Evolutionary conservation across 1,140 invertebrate species (phyloP).

Genomic region (Berghia stephanieae): DNA sequence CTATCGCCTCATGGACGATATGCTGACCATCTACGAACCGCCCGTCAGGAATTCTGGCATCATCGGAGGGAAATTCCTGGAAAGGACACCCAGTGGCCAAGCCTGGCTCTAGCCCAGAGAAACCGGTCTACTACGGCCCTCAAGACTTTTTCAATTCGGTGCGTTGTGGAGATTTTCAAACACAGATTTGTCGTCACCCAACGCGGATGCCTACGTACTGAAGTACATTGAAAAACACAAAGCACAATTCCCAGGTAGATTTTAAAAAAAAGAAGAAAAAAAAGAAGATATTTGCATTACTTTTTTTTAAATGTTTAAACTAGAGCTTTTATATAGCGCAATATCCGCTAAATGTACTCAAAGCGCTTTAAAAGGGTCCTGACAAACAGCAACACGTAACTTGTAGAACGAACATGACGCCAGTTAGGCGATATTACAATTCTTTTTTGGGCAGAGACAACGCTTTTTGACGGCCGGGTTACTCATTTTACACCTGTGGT

Average conservation of each 20-base stretch:
- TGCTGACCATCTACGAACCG: slow-evolving; percentile 66
- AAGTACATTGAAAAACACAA: slow-evolving; percentile 64
- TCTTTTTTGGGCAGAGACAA: too few species aligned
- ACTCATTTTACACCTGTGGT: too few species aligned
- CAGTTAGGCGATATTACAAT: too few species aligned
- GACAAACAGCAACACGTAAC: too few species aligned
- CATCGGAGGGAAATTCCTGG: slow-evolving; percentile 65
- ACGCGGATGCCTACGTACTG: slow-evolving; percentile 65
- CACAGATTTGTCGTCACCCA: slow-evolving; percentile 63
- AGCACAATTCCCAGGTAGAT: slow-evolving; percentile 60
- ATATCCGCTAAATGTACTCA: too few species aligned
- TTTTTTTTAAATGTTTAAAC: too few species aligned
- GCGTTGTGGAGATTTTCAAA: slow-evolving; percentile 61
- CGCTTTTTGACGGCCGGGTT: too few species aligned
- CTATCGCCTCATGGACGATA: slow-evolving; percentile 65
- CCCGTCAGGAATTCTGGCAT: slow-evolving; percentile 66
- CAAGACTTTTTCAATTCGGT: slow-evolving; percentile 66
- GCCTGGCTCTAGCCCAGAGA: slow-evolving; percentile 55
- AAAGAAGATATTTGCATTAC: too few species aligned
- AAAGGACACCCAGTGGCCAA: slow-evolving; percentile 62
- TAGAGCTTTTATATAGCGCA: too few species aligned
- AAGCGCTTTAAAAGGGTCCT: too few species aligned
- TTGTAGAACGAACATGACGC: too few species aligned
- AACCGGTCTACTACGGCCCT: slow-evolving; percentile 63
- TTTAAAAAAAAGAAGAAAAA: too few species aligned